phyloP scores from a whole-genome alignment of 2,113 vertebrate species.

The Thomomys bottae region DNA sequence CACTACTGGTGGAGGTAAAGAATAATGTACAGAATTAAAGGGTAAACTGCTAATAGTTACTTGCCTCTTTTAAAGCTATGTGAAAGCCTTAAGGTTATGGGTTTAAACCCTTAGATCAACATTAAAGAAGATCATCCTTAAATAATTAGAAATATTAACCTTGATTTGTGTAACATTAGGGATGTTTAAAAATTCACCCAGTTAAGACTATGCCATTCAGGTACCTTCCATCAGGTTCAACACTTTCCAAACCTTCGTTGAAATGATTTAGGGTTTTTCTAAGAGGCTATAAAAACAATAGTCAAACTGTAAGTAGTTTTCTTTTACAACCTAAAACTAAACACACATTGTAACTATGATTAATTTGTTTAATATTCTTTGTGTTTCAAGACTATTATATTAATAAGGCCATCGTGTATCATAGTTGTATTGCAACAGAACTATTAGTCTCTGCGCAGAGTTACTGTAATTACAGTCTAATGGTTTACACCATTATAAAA shows the following conservation, averaged over 20 bases:
- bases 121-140: not conserved
- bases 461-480: slow-evolving; percentile 83
- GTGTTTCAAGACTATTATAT: slow-evolving; percentile 79
- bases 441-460: slow-evolving; percentile 79
- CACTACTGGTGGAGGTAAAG: no score
- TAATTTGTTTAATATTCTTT: slow-evolving; percentile 85
- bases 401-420: slow-evolving; percentile 84
- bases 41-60: not conserved
- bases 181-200: slow-evolving; percentile 14
- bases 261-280: slow-evolving; percentile 32
- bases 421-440: slow-evolving; percentile 78
- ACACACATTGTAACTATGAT: slow-evolving; percentile 80
- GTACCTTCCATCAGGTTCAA: not conserved
- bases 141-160: not conserved
- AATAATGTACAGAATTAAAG: not conserved
- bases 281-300: slow-evolving; percentile 63
- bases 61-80: not conserved
- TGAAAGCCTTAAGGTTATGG: not conserved
- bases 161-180: not conserved
- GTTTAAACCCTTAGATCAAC: not conserved
- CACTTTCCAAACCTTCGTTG: slow-evolving; percentile 33
- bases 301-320: slow-evolving; percentile 75
- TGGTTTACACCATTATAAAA: slow-evolving; percentile 82
- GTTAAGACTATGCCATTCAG: not conserved
- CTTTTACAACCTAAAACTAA: slow-evolving; percentile 82